These are phyloP conservation scores for Glaucidium brasilianum DNA, from an alignment of 2,113 vertebrate genomes.

Conservation along the genomic window DNA sequence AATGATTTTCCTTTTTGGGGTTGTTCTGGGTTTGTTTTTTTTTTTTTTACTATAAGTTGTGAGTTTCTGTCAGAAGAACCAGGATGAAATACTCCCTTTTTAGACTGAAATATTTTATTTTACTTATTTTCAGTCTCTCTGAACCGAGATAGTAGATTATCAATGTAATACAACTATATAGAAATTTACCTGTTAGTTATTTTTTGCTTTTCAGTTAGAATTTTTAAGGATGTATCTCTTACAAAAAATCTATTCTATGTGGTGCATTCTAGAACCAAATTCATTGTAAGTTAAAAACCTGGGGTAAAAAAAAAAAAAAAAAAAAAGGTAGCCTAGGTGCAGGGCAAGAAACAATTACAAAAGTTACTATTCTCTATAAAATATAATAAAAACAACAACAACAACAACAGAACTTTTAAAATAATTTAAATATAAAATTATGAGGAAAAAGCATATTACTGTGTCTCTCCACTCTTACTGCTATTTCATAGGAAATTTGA, in stretches of 20 bases:
- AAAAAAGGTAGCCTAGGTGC: accelerated
- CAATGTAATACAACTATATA: background rate
- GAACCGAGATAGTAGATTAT: background rate
- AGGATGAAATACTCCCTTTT: background rate
- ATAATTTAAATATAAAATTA: background rate
- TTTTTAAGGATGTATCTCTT: background rate
- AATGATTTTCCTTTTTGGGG: background rate
- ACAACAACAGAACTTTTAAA: background rate
- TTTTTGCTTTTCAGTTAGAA: background rate
- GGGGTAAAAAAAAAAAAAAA: background rate
- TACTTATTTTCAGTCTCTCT: background rate
- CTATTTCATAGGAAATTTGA: background rate
- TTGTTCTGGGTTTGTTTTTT: accelerated
- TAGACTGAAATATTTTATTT: background rate
- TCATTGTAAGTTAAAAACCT: background rate
- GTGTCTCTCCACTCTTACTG: background rate
- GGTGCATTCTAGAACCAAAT: background rate
- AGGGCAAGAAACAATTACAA: background rate
- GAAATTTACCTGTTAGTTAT: background rate
- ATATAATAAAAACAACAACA: background rate
- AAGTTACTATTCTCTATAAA: background rate
- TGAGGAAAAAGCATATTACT: background rate
- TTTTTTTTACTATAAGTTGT: background rate
- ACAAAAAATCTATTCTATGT: background rate
- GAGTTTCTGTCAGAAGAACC: background rate